Evolutionary conservation across 1,140 invertebrate species (phyloP).

Genomic region (Yoshiicerus persimilis): DNA sequence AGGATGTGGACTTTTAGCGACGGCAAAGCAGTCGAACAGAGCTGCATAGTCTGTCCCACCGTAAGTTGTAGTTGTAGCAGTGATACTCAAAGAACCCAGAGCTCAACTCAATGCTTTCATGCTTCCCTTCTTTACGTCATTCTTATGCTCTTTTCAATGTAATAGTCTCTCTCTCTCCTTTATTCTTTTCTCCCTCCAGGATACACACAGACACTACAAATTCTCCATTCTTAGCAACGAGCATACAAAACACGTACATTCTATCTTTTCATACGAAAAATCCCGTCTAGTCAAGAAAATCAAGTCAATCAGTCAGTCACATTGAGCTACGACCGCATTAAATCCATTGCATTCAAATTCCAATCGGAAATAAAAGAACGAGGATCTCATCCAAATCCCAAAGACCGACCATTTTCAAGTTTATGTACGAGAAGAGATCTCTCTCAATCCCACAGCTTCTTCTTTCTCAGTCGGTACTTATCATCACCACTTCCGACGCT

Average conservation of each 20-base stretch:
- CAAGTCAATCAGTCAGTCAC: slow-evolving; percentile 15
- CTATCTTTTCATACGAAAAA: background rate
- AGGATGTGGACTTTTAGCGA: slow-evolving; percentile 2
- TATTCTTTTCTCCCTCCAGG: background rate
- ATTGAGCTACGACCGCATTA: slow-evolving; percentile 21
- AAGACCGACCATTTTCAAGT: background rate
- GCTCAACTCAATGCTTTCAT: background rate
- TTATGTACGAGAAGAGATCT: background rate
- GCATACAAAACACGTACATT: background rate
- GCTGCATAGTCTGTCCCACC: background rate
- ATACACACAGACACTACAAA: background rate
- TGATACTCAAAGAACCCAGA: background rate
- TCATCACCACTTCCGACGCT: background rate
- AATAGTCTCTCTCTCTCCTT: background rate
- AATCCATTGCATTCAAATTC: slow-evolving; percentile 5
- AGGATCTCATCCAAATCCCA: background rate
- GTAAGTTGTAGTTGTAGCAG: background rate
- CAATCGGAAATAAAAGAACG: slow-evolving; percentile 13
- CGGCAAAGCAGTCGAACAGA: background rate
- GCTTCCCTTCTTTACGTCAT: background rate
- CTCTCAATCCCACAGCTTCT: background rate
- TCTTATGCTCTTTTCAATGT: background rate
- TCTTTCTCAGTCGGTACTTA: background rate
- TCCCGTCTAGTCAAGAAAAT: background rate
- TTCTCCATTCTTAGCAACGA: background rate